Conservation (phyloP, 2,888 invertebrate genomes). For the Linyphia triangularis region DNA sequence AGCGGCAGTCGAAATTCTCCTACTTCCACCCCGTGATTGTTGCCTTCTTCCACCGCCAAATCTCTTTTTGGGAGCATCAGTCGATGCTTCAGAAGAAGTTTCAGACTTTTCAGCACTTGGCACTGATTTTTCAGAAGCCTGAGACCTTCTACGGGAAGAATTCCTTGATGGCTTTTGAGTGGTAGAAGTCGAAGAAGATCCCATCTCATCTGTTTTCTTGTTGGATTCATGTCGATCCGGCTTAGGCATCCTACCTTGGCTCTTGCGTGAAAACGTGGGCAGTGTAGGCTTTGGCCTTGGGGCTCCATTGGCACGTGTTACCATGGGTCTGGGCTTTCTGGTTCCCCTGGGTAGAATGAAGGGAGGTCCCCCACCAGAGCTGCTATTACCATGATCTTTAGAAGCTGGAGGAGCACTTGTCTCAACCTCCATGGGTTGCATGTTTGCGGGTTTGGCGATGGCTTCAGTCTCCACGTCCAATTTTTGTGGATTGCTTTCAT, state of each 20-base stretch:
- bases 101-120: constrained; percentile 2
- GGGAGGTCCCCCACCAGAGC: constrained; percentile 43
- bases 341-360: constrained; percentile 63
- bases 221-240: constrained; percentile 20
- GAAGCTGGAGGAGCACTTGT: constrained; percentile 8
- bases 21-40: constrained; percentile 43
- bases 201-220: constrained; percentile 27
- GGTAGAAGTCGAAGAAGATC: constrained; percentile 7
- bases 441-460: constrained; percentile 32
- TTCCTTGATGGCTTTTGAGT: constrained; percentile 44
- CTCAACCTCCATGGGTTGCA: constrained; percentile 31
- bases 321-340: constrained; percentile 59
- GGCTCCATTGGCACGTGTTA: constrained; percentile 34
- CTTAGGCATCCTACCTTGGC: constrained; percentile 32
- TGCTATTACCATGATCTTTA: constrained; percentile 15
- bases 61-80: constrained; percentile 54
- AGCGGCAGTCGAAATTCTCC: constrained; percentile 12
- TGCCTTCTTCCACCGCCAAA: constrained; percentile 54
- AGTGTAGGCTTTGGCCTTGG: constrained; percentile 45
- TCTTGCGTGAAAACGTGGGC: constrained; percentile 49
- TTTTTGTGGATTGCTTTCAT: constrained; percentile 44
- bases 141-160: constrained; percentile 19
- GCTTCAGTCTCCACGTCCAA: constrained; percentile 44
- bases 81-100: not conserved
- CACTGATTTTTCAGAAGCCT: constrained; percentile 5